Conservation (phyloP, 2,113 vertebrate genomes). For the Notothenia coriiceps region DNA sequence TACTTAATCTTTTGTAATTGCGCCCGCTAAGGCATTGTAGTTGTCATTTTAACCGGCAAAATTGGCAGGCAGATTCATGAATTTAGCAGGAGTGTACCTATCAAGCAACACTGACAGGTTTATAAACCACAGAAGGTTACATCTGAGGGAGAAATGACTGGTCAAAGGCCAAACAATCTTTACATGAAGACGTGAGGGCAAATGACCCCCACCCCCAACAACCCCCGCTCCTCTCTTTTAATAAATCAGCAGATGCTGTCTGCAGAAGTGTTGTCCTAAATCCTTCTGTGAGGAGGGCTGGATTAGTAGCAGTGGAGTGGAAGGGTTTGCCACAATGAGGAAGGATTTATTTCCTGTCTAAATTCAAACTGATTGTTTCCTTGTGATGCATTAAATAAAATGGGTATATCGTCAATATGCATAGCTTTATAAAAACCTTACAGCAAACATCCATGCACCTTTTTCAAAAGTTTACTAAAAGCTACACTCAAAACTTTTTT, state of each 20-base stretch:
- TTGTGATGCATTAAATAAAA: too few species aligned
- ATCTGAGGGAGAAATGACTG: neutral
- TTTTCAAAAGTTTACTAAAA: too few species aligned
- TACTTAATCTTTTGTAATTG: neutral
- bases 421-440: too few species aligned
- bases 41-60: neutral
- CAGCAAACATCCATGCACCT: too few species aligned
- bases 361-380: neutral
- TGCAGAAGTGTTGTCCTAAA: slow-evolving; percentile 10
- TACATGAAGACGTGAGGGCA: neutral
- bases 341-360: neutral
- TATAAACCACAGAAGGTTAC: neutral
- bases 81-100: neutral
- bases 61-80: neutral
- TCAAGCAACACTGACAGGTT: neutral
- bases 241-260: slow-evolving; percentile 35
- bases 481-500: too few species aligned
- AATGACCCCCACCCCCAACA: neutral
- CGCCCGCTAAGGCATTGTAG: neutral
- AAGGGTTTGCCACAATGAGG: neutral
- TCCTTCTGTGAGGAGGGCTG: slow-evolving; percentile 5
- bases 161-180: slow-evolving; percentile 2
- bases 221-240: neutral
- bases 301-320: slow-evolving; percentile 38
- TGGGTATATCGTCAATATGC: too few species aligned